Conservation (phyloP, 2,113 vertebrate species). For the Notarius lentiginosus region DNA sequence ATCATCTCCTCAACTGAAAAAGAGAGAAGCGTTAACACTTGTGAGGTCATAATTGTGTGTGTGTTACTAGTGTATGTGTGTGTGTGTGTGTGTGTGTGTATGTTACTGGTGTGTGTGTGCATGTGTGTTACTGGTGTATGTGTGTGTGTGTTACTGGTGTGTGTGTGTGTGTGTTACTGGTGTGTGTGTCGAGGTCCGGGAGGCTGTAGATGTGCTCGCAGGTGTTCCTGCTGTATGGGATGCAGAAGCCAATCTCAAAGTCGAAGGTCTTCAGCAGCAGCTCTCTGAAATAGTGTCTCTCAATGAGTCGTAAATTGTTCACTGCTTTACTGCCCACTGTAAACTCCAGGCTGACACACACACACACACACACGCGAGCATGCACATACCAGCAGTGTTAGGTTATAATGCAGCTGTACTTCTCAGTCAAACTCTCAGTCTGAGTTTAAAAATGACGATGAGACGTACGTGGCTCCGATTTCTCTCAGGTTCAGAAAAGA, state of each 20-base stretch:
- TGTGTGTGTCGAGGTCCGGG: constrained; percentile 63
- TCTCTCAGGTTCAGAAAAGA: constrained; percentile 64
- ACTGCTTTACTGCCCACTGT: constrained; percentile 66
- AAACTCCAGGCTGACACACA: constrained; percentile 64
- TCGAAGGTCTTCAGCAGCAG: constrained; percentile 69
- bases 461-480: constrained; percentile 68
- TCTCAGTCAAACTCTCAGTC: not conserved
- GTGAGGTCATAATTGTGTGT: not conserved
- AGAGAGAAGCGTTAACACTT: constrained; percentile 2
- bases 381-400: not conserved
- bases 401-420: not conserved
- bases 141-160: too few relatives aligned
- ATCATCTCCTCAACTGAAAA: constrained; percentile 69
- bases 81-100: not conserved
- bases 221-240: constrained; percentile 70
- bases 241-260: constrained; percentile 73
- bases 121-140: too few relatives aligned
- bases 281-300: constrained; percentile 70
- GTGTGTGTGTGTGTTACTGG: too few relatives aligned
- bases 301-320: constrained; percentile 66
- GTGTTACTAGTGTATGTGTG: not conserved
- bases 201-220: constrained; percentile 72
- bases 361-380: constrained; percentile 1
- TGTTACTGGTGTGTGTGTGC: constrained; percentile 59
- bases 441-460: not conserved